phyloP scores from a whole-genome alignment of 2,797 vertebrate species.

The Brotogeris chrysoptera region DNA sequence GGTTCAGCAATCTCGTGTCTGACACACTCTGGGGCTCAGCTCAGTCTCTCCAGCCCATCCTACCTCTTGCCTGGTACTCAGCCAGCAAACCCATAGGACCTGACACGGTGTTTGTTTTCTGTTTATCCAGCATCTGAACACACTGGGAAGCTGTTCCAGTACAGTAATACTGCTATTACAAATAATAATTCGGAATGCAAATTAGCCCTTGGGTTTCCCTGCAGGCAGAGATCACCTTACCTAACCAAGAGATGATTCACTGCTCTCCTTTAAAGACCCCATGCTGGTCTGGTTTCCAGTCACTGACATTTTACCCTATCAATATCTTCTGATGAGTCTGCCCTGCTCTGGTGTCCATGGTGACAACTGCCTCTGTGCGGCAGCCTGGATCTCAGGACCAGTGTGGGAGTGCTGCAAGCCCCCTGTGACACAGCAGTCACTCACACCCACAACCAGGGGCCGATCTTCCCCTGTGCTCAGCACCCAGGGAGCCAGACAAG shows the following conservation, averaged over 20 bases:
- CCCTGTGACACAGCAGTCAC: background rate
- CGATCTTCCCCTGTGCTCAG: background rate
- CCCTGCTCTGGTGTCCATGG: background rate
- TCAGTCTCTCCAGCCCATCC: background rate
- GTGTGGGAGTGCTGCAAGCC: background rate
- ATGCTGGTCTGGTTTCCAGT: background rate
- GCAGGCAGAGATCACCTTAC: background rate
- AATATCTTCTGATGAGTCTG: background rate
- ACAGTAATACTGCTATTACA: background rate
- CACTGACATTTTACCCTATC: background rate
- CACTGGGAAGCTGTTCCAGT: background rate
- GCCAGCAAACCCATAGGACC: fast-evolving
- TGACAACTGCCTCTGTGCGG: background rate
- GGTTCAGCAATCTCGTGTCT: fast-evolving
- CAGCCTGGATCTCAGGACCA: background rate
- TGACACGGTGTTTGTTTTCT: fast-evolving
- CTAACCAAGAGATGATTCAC: background rate
- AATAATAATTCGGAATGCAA: background rate
- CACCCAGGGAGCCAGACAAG: fast-evolving
- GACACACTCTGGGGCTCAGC: background rate
- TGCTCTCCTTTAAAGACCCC: background rate
- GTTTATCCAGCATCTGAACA: background rate
- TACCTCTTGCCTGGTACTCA: background rate
- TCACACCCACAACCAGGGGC: background rate
- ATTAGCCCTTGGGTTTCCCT: background rate